Evolutionary conservation across 1,140 invertebrate genomes (phyloP).

Genomic region (Helicoverpa zea): DNA sequence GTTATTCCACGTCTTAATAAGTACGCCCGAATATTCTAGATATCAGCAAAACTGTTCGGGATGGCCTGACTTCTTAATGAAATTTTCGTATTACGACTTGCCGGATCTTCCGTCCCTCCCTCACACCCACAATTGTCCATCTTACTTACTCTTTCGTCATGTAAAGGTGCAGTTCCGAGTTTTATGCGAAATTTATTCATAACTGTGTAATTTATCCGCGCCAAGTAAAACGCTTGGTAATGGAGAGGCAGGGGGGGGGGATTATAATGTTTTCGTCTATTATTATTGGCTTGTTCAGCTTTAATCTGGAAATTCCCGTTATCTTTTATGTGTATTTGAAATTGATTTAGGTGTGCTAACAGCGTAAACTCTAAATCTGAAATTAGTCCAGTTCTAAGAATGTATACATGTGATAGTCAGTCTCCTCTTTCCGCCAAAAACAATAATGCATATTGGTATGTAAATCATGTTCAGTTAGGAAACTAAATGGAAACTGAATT

Average conservation of each 20-base stretch:
- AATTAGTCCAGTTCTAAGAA: no score
- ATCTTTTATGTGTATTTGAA: conserved; percentile 61
- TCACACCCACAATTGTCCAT: conserved; percentile 52
- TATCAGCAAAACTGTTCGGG: conserved; percentile 79
- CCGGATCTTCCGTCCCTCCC: conserved; percentile 62
- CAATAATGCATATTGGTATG: no score
- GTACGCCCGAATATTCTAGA: conserved; percentile 80
- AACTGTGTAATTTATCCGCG: conserved; percentile 84
- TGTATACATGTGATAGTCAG: no score
- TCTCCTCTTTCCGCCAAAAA: no score
- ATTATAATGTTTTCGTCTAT: conserved; percentile 78
- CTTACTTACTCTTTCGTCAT: conserved; percentile 67
- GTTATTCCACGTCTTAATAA: conserved; percentile 83
- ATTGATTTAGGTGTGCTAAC: not conserved
- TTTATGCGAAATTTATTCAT: conserved; percentile 87
- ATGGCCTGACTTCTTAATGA: conserved; percentile 84
- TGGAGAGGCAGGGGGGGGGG: conserved; percentile 70
- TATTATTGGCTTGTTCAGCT: conserved; percentile 78
- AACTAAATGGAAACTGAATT: no score
- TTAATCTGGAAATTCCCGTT: conserved; percentile 74
- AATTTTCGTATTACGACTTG: conserved; percentile 85
- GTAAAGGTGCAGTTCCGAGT: conserved; percentile 81
- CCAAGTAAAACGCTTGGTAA: conserved; percentile 81
- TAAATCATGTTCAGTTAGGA: no score
- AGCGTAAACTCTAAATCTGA: no score